phyloP scores from a whole-genome alignment of 2,797 vertebrate genomes.

The Triplophysa bombifrons region DNA sequence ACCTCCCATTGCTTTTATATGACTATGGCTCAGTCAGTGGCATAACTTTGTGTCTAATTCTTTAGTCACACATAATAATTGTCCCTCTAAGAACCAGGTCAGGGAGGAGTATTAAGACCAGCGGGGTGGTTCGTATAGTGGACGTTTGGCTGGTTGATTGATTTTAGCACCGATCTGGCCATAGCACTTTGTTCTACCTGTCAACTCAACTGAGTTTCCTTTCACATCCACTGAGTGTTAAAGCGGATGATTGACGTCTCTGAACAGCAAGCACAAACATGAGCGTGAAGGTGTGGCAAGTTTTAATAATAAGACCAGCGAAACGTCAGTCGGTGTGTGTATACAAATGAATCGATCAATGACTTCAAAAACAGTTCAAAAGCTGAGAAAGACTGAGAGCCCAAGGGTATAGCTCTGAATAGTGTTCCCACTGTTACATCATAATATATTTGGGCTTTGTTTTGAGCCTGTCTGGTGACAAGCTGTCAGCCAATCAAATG shows the following conservation, averaged over 20 bases:
- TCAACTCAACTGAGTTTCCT: conserved; percentile 56
- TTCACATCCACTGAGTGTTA: conserved; percentile 15
- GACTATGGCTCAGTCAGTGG: conserved; percentile 3
- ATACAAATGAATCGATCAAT: conserved; percentile 27
- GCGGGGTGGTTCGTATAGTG: background rate
- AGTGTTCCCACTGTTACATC: conserved; percentile 66
- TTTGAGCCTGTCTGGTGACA: conserved; percentile 64
- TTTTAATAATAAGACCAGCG: conserved; percentile 63
- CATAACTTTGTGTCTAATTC: background rate
- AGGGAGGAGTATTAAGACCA: conserved; percentile 2
- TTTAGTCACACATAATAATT: background rate
- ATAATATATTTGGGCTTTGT: conserved; percentile 62
- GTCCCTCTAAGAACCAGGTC: conserved; percentile 8
- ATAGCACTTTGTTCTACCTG: conserved; percentile 11
- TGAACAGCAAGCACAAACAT: conserved; percentile 62
- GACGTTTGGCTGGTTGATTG: background rate
- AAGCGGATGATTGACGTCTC: conserved; percentile 63
- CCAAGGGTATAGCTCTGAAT: conserved; percentile 60
- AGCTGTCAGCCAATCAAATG: conserved; percentile 67
- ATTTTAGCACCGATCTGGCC: background rate
- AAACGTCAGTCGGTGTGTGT: conserved; percentile 34
- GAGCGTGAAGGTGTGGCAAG: conserved; percentile 50
- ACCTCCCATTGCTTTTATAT: background rate
- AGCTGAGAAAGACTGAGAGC: conserved; percentile 17
- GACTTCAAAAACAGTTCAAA: conserved; percentile 40